Conservation (phyloP, 2,888 invertebrate species). For the Leptopilina myrica region DNA sequence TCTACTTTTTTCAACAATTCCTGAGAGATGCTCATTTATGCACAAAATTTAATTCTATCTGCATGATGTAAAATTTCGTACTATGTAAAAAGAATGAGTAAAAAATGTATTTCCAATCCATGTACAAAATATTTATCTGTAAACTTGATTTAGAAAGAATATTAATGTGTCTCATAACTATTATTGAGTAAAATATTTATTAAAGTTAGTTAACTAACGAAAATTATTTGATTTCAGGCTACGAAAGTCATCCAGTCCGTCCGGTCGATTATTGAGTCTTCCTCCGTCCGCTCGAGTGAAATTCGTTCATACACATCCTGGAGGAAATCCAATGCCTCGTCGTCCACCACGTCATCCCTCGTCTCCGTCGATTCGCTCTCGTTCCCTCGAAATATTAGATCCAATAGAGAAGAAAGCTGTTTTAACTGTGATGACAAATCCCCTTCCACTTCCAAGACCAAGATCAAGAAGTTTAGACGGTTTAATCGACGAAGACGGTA, state of each 20-base stretch:
- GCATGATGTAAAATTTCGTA: too few species aligned
- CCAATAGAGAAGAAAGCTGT: conserved; percentile 59
- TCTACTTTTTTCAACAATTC: not conserved
- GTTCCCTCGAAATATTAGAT: conserved; percentile 64
- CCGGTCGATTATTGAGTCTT: conserved; percentile 80
- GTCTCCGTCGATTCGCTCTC: conserved; percentile 69
- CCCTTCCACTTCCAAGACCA: conserved; percentile 73
- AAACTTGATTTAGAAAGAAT: too few species aligned
- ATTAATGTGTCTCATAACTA: too few species aligned
- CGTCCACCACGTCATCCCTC: conserved; percentile 63
- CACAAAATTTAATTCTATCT: too few species aligned
- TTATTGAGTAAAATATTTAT: too few species aligned
- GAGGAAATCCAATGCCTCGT: conserved; percentile 66
- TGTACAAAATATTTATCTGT: too few species aligned
- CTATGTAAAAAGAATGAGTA: too few species aligned
- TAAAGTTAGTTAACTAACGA: too few species aligned
- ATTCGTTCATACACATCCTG: conserved; percentile 68
- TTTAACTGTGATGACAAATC: conserved; percentile 53
- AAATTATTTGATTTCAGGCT: conserved; percentile 77
- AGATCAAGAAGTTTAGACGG: conserved; percentile 83
- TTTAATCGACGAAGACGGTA: conserved; percentile 78
- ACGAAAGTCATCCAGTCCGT: conserved; percentile 83
- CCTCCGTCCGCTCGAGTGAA: conserved; percentile 73
- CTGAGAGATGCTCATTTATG: too few species aligned
- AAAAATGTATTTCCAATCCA: too few species aligned